Evolutionary conservation across 1,140 invertebrate species (phyloP).

Genomic region (Cyclargus thomasi): DNA sequence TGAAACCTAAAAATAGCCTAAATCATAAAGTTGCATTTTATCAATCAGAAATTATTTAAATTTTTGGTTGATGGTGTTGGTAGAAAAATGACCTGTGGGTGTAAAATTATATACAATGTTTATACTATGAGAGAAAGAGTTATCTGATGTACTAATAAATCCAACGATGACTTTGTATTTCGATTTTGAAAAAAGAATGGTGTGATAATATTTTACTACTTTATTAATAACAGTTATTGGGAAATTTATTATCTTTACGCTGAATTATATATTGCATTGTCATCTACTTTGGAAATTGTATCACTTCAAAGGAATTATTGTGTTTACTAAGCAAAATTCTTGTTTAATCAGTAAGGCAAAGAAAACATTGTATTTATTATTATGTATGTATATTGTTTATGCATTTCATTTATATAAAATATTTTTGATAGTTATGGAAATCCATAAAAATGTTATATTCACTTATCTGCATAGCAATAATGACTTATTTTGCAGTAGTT

Average conservation of each 20-base stretch:
- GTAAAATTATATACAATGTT: no score
- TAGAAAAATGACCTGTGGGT: no score
- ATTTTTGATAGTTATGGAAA: neutral
- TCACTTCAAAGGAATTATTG: neutral
- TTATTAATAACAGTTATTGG: neutral
- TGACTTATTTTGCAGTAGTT: constrained; percentile 23
- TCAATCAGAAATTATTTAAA: no score
- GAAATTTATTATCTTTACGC: neutral
- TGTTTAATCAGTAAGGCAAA: no score
- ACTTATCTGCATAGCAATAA: constrained; percentile 4
- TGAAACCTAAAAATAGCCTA: no score
- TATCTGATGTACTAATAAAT: no score
- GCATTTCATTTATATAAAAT: neutral
- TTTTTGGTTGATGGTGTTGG: no score
- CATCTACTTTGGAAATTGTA: neutral
- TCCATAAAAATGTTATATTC: neutral
- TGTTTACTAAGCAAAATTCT: neutral
- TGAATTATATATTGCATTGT: neutral
- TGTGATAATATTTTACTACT: neutral
- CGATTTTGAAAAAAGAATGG: no score
- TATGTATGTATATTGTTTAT: neutral
- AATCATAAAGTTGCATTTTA: no score
- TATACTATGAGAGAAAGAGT: no score
- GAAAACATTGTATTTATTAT: neutral
- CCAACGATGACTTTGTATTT: no score